phyloP scores from a whole-genome alignment of 37 sponge, comb jelly and placozoan genomes.

The Haliclona indistincta region DNA sequence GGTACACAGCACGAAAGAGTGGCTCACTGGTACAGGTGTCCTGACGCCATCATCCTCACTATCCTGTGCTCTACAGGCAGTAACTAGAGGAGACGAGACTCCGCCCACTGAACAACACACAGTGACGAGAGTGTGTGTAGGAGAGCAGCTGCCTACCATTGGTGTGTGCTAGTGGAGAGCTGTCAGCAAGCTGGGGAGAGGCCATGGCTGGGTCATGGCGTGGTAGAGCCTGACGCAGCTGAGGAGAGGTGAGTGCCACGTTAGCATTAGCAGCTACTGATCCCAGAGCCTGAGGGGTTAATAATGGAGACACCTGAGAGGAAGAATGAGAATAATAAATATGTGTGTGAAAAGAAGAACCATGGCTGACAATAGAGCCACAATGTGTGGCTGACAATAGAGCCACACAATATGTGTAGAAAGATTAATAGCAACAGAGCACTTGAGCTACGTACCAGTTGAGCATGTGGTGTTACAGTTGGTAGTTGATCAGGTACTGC shows the following conservation, averaged over 20 bases:
- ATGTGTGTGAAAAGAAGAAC: background rate
- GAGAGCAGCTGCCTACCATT: too few species aligned
- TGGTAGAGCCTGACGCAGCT: background rate
- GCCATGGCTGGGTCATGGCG: background rate
- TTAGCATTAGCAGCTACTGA: conserved; percentile 8
- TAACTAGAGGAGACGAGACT: too few species aligned
- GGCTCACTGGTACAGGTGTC: too few species aligned
- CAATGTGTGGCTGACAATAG: background rate
- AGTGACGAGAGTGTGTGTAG: too few species aligned
- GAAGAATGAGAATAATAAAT: background rate
- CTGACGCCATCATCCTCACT: too few species aligned
- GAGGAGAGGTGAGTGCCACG: too few species aligned
- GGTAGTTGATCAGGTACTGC: conserved; percentile 14
- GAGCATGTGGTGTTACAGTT: conserved; percentile 43
- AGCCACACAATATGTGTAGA: background rate
- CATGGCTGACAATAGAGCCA: background rate
- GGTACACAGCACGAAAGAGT: too few species aligned
- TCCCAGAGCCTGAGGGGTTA: conserved; percentile 38
- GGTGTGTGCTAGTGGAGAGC: background rate
- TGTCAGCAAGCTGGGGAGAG: background rate
- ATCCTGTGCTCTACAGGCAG: too few species aligned
- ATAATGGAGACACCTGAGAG: conserved; percentile 39
- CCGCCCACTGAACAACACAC: too few species aligned
- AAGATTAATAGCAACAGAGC: background rate
- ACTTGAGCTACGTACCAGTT: conserved; percentile 17